Evolutionary conservation across 1,140 invertebrate species (phyloP).

Genomic region (Paralvinella palmiformis): DNA sequence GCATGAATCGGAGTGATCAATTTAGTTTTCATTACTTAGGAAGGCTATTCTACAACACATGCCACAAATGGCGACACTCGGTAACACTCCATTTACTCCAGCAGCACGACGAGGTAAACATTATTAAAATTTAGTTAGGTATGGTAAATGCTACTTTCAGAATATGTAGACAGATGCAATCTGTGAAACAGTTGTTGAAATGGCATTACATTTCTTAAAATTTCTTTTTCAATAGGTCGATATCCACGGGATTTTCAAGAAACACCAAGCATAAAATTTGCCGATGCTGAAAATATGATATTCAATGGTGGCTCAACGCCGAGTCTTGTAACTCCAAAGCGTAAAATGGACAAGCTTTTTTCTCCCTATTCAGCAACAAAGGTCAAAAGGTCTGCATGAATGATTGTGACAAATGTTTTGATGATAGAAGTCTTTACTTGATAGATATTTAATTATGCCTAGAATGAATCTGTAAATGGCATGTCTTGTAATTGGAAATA

Average conservation of each 20-base stretch:
- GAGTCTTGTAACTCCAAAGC: no score
- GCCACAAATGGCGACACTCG: slow-evolving; percentile 34
- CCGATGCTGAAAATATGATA: neutral
- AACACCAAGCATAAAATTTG: slow-evolving; percentile 3
- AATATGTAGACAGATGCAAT: no score
- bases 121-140: no score
- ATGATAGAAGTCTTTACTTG: no score
- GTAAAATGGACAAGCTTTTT: neutral
- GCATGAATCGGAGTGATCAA: no score
- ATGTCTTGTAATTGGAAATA: no score
- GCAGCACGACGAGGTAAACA: slow-evolving; percentile 13
- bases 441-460: no score
- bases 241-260: neutral
- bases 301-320: neutral
- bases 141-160: no score
- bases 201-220: no score
- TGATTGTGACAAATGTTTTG: neutral
- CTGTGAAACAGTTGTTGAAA: no score
- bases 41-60: slow-evolving; percentile 41
- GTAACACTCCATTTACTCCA: slow-evolving; percentile 39
- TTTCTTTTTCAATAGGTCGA: no score
- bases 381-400: neutral
- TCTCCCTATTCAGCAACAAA: neutral
- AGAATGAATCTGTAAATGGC: no score
- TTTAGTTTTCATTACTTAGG: slow-evolving; percentile 24